These are phyloP conservation scores for Osmerus eperlanus DNA, from an alignment of 2,113 vertebrate genomes.

Conservation along the genomic window DNA sequence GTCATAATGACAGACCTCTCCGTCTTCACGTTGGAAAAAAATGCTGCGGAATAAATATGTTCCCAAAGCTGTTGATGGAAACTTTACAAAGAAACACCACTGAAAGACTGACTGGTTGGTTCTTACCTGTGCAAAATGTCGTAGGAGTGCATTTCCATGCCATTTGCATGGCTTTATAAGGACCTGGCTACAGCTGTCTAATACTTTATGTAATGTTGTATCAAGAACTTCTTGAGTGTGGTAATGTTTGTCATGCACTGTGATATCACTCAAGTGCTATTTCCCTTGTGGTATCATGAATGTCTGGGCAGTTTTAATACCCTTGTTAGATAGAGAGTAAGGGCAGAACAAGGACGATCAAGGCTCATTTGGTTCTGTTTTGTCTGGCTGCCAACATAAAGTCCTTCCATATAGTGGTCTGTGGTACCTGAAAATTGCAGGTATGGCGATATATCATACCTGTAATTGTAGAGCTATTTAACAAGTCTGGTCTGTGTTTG, in stretches of 20 bases:
- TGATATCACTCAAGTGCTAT: conserved; percentile 12
- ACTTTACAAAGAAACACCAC: not conserved
- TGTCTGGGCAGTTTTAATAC: not conserved
- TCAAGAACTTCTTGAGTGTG: not conserved
- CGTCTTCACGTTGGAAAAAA: not conserved
- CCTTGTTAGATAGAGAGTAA: not conserved
- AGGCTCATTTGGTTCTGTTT: not conserved
- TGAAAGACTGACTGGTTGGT: not conserved
- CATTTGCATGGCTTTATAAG: conserved; percentile 25
- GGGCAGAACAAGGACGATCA: not conserved
- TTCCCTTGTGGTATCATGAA: not conserved
- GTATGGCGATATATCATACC: not conserved
- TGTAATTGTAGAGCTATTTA: not conserved
- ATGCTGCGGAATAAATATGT: not conserved
- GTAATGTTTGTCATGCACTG: not conserved
- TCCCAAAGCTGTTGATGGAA: not conserved
- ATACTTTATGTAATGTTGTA: not conserved
- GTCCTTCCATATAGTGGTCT: not conserved
- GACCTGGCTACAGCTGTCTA: conserved; percentile 11
- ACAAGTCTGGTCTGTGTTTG: not conserved
- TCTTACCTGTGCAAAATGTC: conserved; percentile 17
- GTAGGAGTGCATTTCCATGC: not conserved
- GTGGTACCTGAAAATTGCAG: not conserved
- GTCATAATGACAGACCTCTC: not conserved
- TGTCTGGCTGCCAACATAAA: not conserved